phyloP scores from a whole-genome alignment of 2,113 vertebrate genomes.

The Podarcis muralis region DNA sequence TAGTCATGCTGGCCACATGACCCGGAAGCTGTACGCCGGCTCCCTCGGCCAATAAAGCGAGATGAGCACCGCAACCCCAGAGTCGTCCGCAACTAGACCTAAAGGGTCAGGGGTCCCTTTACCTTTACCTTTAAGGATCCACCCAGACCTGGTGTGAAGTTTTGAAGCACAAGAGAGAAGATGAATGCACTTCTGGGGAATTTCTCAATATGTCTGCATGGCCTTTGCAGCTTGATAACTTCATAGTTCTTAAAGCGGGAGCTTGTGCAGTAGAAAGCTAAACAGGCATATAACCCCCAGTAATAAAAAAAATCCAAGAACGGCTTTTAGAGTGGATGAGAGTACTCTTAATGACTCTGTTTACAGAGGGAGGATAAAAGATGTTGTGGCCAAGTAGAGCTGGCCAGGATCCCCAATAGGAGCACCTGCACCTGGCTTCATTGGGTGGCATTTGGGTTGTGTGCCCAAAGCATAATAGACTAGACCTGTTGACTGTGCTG shows the following conservation, averaged over 20 bases:
- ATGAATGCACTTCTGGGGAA: not conserved
- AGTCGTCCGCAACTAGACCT: too few relatives aligned
- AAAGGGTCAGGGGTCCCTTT: too few relatives aligned
- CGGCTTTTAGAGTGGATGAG: constrained; percentile 30
- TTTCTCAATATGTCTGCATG: not conserved
- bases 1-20: too few relatives aligned
- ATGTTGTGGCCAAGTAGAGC: not conserved
- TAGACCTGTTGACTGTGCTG: too few relatives aligned
- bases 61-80: too few relatives aligned
- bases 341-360: constrained; percentile 31
- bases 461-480: not conserved
- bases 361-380: constrained; percentile 63
- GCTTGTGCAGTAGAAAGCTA: not conserved
- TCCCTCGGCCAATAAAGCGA: too few relatives aligned
- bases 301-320: not conserved
- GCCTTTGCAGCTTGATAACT: accelerated
- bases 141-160: not conserved
- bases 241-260: not conserved
- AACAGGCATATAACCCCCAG: not conserved
- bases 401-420: not conserved
- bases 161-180: not conserved
- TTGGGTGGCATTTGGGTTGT: not conserved
- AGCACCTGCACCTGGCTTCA: not conserved
- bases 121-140: not conserved
- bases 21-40: too few relatives aligned